Evolutionary conservation across 2,888 invertebrate species (phyloP).

Genomic region (Andrena trimmerana): DNA sequence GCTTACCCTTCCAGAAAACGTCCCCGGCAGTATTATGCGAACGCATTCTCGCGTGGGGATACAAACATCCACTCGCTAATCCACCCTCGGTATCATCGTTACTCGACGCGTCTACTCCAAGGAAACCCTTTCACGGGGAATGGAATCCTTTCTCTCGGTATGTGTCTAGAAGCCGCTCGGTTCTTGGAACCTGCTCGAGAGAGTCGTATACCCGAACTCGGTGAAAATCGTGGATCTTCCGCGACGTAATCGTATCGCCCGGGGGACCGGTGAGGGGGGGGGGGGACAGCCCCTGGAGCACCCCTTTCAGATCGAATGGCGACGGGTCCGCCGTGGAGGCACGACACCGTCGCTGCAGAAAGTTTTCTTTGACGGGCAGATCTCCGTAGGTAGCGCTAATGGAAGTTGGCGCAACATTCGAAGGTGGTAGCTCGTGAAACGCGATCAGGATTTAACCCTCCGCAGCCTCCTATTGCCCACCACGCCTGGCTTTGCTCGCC

Average conservation of each 20-base stretch:
- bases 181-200: conserved; percentile 34
- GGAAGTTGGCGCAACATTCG: conserved; percentile 79
- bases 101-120: conserved; percentile 30
- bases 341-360: conserved; percentile 56
- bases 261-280: background rate
- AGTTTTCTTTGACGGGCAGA: conserved; percentile 78
- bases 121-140: conserved; percentile 68
- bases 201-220: background rate
- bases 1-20: conserved; percentile 44
- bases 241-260: conserved; percentile 73
- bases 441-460: conserved; percentile 80
- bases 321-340: conserved; percentile 48
- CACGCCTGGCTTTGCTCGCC: conserved; percentile 47
- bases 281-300: conserved; percentile 42
- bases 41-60: conserved; percentile 28
- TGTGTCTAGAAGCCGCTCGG: background rate
- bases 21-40: background rate
- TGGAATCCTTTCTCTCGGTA: conserved; percentile 48
- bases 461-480: conserved; percentile 25
- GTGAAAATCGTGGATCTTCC: conserved; percentile 55
- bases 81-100: conserved; percentile 35
- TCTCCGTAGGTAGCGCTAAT: conserved; percentile 78
- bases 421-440: conserved; percentile 85
- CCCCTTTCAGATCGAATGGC: conserved; percentile 66
- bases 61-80: conserved; percentile 52